Percentiles rank a stretch among this genome's conserved stretches.
Conservation (phyloP, 2,888 invertebrate genomes). For the Cybosia mesomella region DNA sequence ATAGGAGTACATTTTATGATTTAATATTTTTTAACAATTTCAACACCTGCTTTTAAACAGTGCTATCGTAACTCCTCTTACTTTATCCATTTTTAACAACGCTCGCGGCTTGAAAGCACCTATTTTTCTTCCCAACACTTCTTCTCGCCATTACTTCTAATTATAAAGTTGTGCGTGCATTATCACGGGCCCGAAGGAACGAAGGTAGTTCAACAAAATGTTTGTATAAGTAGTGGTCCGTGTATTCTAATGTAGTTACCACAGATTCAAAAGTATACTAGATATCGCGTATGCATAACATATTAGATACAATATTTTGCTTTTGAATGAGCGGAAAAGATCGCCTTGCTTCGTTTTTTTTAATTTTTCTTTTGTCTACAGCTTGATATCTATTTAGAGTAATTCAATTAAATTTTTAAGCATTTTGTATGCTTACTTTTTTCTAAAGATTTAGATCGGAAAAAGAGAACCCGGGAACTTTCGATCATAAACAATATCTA, state of each 20-base stretch:
- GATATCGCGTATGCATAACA: neutral
- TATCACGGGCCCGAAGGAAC: constrained; percentile 33
- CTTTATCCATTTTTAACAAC: constrained; percentile 12
- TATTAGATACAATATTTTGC: too few relatives aligned
- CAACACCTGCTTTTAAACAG: constrained; percentile 14
- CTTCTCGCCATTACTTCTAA: constrained; percentile 44
- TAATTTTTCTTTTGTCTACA: too few relatives aligned
- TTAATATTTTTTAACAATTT: neutral
- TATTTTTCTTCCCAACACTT: constrained; percentile 39
- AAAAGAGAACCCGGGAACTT: too few relatives aligned
- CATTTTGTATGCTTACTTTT: too few relatives aligned
- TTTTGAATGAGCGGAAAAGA: too few relatives aligned
- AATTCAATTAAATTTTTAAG: too few relatives aligned
- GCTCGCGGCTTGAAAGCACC: constrained; percentile 33
- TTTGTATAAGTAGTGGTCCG: constrained; percentile 24
- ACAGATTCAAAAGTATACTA: neutral
- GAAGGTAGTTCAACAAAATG: constrained; percentile 34
- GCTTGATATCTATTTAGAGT: too few relatives aligned
- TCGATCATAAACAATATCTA: too few relatives aligned
- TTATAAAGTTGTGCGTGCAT: constrained; percentile 49
- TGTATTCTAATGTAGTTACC: constrained; percentile 28
- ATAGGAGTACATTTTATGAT: neutral
- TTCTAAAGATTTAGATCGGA: too few relatives aligned
- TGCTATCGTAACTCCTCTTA: neutral
- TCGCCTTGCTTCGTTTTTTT: too few relatives aligned